A percentile compares a stretch with the other conserved stretches of the same genome.
Evolutionary conservation across 1,140 invertebrate genomes (phyloP).

Genomic region (Xylocopa sonorina): DNA sequence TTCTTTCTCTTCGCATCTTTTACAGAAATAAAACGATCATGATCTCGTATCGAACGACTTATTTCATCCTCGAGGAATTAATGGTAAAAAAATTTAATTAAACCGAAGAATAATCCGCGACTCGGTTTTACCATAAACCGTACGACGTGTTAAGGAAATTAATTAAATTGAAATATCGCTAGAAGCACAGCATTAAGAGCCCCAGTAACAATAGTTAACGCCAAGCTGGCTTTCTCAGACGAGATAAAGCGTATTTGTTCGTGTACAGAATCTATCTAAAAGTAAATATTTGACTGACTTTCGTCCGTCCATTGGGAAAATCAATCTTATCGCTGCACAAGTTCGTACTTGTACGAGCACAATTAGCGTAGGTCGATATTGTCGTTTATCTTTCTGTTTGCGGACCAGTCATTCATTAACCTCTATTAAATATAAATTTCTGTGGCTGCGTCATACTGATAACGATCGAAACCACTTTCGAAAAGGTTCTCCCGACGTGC

Average conservation of each 20-base stretch:
- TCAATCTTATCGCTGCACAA: constrained; percentile 1
- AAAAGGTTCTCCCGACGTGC: too few relatives aligned
- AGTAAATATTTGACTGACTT: constrained; percentile 7
- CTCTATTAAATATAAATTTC: not conserved
- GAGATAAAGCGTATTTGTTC: not conserved
- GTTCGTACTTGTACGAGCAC: not conserved
- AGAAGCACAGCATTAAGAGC: not conserved
- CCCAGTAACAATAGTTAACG: too few relatives aligned
- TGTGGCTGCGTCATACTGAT: too few relatives aligned
- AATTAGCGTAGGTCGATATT: not conserved
- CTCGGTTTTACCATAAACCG: too few relatives aligned
- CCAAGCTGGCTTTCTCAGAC: too few relatives aligned
- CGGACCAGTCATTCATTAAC: not conserved
- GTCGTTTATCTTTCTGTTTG: not conserved
- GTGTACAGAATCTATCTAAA: not conserved
- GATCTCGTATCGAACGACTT: too few relatives aligned
- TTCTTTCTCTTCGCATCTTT: too few relatives aligned
- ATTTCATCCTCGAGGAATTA: too few relatives aligned
- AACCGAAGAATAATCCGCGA: too few relatives aligned
- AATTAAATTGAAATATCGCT: not conserved
- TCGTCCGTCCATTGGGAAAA: not conserved
- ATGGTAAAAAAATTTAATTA: too few relatives aligned
- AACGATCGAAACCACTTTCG: too few relatives aligned
- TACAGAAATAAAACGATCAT: too few relatives aligned
- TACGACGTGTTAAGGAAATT: not conserved